phyloP scores from a whole-genome alignment of 2,113 vertebrate genomes.

The Pyrgilauda ruficollis region DNA sequence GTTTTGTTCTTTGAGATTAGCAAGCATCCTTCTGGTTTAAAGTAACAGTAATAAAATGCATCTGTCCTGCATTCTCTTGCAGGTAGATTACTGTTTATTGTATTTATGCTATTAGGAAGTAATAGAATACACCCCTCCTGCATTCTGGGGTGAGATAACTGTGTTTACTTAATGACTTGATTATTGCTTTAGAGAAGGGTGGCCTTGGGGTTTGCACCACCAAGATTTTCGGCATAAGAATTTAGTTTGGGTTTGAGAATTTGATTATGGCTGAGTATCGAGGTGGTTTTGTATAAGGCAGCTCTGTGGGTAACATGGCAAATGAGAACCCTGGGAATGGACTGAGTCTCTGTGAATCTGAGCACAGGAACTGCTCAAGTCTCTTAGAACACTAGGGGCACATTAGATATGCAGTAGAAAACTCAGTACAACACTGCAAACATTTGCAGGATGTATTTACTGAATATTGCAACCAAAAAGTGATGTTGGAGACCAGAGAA shows the following conservation, averaged over 20 bases:
- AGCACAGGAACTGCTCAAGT: neutral
- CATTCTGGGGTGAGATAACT: neutral
- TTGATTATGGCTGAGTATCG: neutral
- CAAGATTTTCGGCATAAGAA: neutral
- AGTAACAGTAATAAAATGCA: neutral
- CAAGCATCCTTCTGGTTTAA: neutral
- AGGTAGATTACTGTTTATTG: neutral
- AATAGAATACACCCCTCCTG: neutral
- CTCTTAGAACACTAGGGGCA: neutral
- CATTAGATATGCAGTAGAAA: neutral
- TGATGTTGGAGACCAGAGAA: neutral
- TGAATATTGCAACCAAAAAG: neutral
- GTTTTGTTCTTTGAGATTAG: neutral
- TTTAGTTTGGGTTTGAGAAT: neutral
- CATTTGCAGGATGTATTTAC: neutral
- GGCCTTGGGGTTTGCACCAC: neutral
- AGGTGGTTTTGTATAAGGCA: neutral
- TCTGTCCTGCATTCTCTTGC: neutral
- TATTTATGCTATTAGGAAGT: neutral
- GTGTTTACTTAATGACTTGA: neutral
- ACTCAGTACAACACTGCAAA: neutral
- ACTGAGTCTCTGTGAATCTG: neutral
- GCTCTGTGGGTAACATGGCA: neutral
- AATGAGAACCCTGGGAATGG: neutral
- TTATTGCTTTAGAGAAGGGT: neutral